These are phyloP conservation scores for Ceyx melanurus DNA, from an alignment of 2,113 vertebrate species.

Conservation along the genomic window DNA sequence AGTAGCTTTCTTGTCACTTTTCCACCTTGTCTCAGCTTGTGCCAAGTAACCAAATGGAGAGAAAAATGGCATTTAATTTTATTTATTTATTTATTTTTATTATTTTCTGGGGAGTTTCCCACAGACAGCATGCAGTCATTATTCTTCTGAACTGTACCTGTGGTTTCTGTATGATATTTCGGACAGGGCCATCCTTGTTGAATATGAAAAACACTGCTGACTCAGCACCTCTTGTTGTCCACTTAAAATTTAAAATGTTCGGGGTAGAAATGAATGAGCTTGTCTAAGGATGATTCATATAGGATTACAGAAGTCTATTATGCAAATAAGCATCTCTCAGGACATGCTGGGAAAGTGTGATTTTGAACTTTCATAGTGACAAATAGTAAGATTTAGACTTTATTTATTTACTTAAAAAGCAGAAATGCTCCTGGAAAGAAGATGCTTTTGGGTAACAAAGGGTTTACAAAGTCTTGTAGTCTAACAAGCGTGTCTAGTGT, in stretches of 20 bases:
- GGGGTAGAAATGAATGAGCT: background rate
- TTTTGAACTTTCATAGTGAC: background rate
- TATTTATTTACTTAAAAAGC: background rate
- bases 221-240: background rate
- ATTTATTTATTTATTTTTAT: background rate
- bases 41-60: constrained; percentile 19
- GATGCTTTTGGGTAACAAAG: background rate
- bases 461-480: background rate
- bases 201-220: background rate
- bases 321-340: background rate
- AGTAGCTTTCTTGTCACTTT: background rate
- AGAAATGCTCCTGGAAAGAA: background rate
- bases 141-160: background rate
- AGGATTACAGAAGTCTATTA: background rate
- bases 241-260: background rate
- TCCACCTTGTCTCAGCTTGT: background rate
- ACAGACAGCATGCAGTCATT: background rate
- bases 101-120: background rate
- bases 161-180: background rate
- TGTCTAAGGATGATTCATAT: background rate
- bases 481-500: background rate
- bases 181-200: background rate
- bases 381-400: background rate
- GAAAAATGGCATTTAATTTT: background rate
- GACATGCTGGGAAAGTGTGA: background rate